phyloP scores from a whole-genome alignment of 92 coral and sea anemone species.

The Ricordea florida region DNA sequence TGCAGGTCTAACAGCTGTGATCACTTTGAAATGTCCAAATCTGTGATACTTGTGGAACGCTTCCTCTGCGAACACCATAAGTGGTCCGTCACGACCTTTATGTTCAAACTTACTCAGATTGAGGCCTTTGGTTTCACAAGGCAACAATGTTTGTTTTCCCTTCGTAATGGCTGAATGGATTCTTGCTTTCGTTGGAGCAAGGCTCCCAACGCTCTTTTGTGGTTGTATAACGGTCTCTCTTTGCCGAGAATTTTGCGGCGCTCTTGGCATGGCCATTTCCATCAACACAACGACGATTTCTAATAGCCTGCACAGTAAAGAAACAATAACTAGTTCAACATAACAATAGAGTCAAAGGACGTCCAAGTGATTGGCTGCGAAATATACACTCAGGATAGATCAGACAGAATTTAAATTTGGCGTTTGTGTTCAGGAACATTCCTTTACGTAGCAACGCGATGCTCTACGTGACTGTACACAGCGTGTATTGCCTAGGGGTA shows the following conservation, averaged over 20 bases:
- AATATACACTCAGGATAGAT: no score
- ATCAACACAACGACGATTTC: no score
- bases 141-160: slow-evolving; percentile 77
- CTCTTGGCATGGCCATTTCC: no score
- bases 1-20: slow-evolving; percentile 69
- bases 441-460: background rate
- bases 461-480: background rate
- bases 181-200: slow-evolving; percentile 26
- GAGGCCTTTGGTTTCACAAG: slow-evolving; percentile 73
- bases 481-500: no score
- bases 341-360: no score
- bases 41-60: slow-evolving; percentile 12
- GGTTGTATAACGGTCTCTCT: no score
- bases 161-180: slow-evolving; percentile 83
- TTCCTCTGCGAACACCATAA: slow-evolving; percentile 87
- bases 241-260: no score
- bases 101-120: slow-evolving; percentile 85
- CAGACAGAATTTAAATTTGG: no score
- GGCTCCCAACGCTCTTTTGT: background rate
- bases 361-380: no score
- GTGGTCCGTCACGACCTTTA: slow-evolving; percentile 78
- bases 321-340: no score
- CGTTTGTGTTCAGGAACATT: background rate
- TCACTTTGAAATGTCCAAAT: slow-evolving; percentile 67
- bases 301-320: no score